Conservation (phyloP, 2,113 vertebrate species). For the Paracanthobrama guichenoti region DNA sequence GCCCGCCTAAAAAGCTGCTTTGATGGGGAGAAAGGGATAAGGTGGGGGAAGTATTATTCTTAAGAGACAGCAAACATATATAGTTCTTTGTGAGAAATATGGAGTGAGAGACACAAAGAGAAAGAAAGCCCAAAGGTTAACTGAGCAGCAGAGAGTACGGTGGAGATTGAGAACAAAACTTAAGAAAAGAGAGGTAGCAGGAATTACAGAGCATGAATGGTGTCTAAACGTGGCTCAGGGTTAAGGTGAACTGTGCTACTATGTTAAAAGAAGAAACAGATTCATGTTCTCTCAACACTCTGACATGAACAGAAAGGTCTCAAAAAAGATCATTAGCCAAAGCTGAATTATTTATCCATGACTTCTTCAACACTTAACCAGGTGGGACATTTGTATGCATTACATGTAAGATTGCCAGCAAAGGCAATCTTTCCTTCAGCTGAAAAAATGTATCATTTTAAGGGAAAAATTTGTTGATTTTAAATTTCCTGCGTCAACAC, state of each 20-base stretch:
- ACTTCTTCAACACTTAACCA: slow-evolving; percentile 13
- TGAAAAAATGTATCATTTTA: too few species aligned
- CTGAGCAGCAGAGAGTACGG: slow-evolving; percentile 1
- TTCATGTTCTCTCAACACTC: slow-evolving; percentile 42
- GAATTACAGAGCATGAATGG: slow-evolving; percentile 9
- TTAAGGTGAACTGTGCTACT: slow-evolving; percentile 22
- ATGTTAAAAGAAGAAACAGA: slow-evolving; percentile 30
- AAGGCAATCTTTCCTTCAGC: too few species aligned
- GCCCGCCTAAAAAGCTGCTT: slow-evolving; percentile 13
- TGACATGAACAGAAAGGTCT: slow-evolving; percentile 50
- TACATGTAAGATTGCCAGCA: not conserved
- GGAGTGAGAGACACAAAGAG: not conserved
- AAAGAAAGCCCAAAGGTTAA: slow-evolving; percentile 33
- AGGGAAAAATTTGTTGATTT: too few species aligned
- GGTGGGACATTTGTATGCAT: not conserved
- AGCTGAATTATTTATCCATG: slow-evolving; percentile 33
- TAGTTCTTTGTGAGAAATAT: slow-evolving; percentile 19
- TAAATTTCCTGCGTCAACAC: too few species aligned
- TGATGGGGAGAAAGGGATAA: slow-evolving; percentile 44
- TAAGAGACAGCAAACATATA: slow-evolving; percentile 29
- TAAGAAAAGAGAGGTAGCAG: not conserved
- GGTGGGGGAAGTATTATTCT: slow-evolving; percentile 39
- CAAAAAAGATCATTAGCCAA: slow-evolving; percentile 13
- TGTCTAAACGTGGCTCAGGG: not conserved
- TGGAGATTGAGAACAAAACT: slow-evolving; percentile 2